These are phyloP conservation scores for Xiphydria camelus DNA, from an alignment of 2,888 invertebrate genomes.

Conservation along the genomic window DNA sequence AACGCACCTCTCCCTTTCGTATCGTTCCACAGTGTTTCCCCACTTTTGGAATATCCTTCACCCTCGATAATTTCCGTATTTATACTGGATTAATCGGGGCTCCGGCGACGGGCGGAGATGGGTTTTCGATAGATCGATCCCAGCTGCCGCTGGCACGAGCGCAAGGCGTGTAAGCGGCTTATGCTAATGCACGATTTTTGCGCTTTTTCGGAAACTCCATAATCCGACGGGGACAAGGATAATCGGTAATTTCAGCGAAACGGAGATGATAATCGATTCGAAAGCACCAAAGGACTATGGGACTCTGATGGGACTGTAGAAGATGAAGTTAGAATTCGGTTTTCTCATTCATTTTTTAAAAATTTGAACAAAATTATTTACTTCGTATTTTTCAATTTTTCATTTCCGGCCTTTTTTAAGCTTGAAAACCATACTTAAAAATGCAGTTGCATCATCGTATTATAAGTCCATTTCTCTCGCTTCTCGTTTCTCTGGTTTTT, in stretches of 20 bases:
- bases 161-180: slow-evolving; percentile 51
- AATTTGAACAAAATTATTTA: not conserved
- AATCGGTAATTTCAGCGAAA: slow-evolving; percentile 42
- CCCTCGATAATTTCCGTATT: slow-evolving; percentile 52
- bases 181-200: slow-evolving; percentile 51
- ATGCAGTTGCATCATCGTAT: too few species aligned
- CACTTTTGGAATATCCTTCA: slow-evolving; percentile 1
- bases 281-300: not conserved
- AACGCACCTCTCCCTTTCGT: not conserved
- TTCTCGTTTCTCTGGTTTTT: too few species aligned
- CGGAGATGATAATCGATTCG: slow-evolving; percentile 37
- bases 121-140: slow-evolving; percentile 51
- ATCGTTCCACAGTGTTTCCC: not conserved
- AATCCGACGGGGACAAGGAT: slow-evolving; percentile 43
- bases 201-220: slow-evolving; percentile 50
- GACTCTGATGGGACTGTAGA: slow-evolving; percentile 1
- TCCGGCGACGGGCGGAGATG: slow-evolving; percentile 41
- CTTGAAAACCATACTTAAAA: not conserved
- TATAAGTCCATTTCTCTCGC: too few species aligned
- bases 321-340: too few species aligned
- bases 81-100: slow-evolving; percentile 52
- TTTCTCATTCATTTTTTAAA: too few species aligned
- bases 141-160: slow-evolving; percentile 39
- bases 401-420: not conserved
- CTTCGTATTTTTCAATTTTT: not conserved